phyloP scores from a whole-genome alignment of 2,113 vertebrate species.

The Marcusenius ussheri region DNA sequence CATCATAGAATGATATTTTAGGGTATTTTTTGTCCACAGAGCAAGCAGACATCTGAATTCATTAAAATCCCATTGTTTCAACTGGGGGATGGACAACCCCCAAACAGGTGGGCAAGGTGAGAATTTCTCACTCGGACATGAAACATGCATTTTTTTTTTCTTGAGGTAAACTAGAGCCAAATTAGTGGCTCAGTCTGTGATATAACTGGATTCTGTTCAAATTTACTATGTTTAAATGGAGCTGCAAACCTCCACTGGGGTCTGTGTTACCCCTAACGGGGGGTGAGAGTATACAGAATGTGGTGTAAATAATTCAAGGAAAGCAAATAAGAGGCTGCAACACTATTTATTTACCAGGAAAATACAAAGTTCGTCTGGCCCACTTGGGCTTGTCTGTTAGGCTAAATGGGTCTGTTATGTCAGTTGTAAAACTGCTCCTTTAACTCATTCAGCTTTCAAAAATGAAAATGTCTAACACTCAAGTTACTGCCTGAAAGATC shows the following conservation, averaged over 20 bases:
- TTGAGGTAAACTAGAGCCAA: not conserved
- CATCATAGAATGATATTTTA: not conserved
- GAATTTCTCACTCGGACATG: not conserved
- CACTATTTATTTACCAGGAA: conserved; percentile 12
- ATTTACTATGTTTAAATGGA: not conserved
- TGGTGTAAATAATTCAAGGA: not conserved
- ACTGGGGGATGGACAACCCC: not conserved
- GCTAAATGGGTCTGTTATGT: not conserved
- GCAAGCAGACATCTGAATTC: too few relatives aligned
- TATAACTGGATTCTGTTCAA: not conserved
- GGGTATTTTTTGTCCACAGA: not conserved
- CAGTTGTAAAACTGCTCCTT: not conserved
- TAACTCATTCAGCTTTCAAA: not conserved
- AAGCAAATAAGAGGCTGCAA: conserved; percentile 6
- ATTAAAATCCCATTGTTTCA: too few relatives aligned
- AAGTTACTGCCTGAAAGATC: not conserved
- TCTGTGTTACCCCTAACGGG: not conserved
- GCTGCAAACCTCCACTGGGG: not conserved
- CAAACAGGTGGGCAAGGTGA: not conserved
- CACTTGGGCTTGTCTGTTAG: not conserved
- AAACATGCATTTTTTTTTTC: not conserved
- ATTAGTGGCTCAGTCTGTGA: not conserved
- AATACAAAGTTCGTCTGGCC: not conserved
- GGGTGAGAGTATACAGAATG: not conserved
- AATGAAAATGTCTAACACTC: not conserved